A percentile compares a stretch with the other conserved stretches of the same genome.
Evolutionary conservation across 35 echinoderm and acorn worm genomes (phyloP).

Genomic region (Ptychodera flava): DNA sequence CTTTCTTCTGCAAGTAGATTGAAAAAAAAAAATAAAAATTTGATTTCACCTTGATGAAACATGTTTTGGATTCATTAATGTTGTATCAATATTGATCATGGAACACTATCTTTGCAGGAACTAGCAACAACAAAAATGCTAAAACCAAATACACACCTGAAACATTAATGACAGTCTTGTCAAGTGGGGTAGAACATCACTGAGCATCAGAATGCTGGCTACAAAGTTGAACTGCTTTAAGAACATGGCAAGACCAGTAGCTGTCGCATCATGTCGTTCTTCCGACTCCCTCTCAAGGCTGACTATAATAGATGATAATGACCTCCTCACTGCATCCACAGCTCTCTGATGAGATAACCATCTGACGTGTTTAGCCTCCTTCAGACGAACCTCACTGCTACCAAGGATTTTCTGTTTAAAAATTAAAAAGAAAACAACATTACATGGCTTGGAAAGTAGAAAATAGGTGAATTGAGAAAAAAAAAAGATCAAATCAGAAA

Average conservation of each 20-base stretch:
- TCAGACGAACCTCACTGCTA: neutral
- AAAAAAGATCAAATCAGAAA: too few relatives aligned
- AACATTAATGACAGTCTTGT: constrained; percentile 10
- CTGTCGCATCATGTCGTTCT: constrained; percentile 3
- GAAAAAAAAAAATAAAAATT: too few relatives aligned
- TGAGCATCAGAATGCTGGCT: neutral
- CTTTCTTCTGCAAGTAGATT: neutral
- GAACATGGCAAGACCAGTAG: neutral
- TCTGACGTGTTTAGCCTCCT: neutral
- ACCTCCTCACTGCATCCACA: neutral
- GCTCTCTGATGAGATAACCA: constrained; percentile 7
- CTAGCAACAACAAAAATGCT: too few relatives aligned
- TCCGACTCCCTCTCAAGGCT: neutral
- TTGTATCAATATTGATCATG: too few relatives aligned
- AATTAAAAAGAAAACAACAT: too few relatives aligned
- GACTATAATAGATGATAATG: neutral
- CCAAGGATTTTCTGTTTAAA: neutral
- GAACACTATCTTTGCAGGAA: too few relatives aligned
- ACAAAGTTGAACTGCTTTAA: neutral
- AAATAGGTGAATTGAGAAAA: too few relatives aligned
- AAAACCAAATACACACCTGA: too few relatives aligned
- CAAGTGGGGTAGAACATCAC: neutral
- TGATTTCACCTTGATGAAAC: too few relatives aligned
- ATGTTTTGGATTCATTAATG: too few relatives aligned
- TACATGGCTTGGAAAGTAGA: too few relatives aligned